Evolutionary conservation across 2,113 vertebrate genomes (phyloP).

Genomic region (Xiphorhynchus elegans): DNA sequence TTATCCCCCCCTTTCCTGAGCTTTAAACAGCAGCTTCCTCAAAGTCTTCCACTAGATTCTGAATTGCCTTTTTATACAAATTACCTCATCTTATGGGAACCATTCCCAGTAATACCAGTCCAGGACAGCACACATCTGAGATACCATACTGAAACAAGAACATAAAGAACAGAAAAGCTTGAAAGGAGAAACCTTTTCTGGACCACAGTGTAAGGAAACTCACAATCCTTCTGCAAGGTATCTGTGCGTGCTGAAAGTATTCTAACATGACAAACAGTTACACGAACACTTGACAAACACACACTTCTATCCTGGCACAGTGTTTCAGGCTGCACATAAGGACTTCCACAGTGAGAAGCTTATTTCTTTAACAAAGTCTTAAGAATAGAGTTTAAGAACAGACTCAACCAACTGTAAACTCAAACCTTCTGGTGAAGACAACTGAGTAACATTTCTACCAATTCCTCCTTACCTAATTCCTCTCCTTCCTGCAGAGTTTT

Average conservation of each 20-base stretch:
- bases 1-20: fast-evolving
- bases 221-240: neutral
- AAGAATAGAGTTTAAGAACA: neutral
- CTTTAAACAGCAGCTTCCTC: neutral
- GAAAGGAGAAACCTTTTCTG: neutral
- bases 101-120: neutral
- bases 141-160: neutral
- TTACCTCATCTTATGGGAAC: neutral
- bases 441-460: neutral
- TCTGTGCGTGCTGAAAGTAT: neutral
- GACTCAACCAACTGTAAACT: neutral
- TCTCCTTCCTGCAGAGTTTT: neutral
- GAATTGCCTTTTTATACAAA: neutral
- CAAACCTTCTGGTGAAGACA: neutral
- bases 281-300: neutral
- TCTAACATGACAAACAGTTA: neutral
- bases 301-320: neutral
- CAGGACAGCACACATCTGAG: neutral
- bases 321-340: neutral
- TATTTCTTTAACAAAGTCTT: neutral
- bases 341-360: neutral
- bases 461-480: neutral
- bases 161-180: neutral
- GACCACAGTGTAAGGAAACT: neutral
- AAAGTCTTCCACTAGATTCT: neutral